A percentile compares a stretch with the other conserved stretches of the same genome.
Evolutionary conservation across 1,140 invertebrate genomes (phyloP).

Genomic region (Drosophila pruinosa): DNA sequence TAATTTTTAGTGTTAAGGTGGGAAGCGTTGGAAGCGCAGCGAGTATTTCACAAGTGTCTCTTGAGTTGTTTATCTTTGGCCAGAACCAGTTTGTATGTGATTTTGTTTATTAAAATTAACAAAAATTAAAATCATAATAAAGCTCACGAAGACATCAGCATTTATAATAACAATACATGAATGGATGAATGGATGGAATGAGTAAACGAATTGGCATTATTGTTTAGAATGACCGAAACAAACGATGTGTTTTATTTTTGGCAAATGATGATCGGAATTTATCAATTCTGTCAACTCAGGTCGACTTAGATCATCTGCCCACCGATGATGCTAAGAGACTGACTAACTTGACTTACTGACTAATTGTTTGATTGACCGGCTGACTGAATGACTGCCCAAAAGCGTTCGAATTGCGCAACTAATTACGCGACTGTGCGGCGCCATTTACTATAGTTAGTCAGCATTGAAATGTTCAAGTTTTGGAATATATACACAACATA

Average conservation of each 20-base stretch:
- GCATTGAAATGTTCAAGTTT: conserved; percentile 33
- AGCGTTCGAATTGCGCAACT: conserved; percentile 56
- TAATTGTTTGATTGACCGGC: background rate
- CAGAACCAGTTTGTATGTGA: conserved; percentile 29
- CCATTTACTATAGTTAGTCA: conserved; percentile 53
- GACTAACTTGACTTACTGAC: background rate
- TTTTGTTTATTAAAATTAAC: conserved; percentile 15
- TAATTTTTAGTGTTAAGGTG: conserved; percentile 11
- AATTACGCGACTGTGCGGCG: conserved; percentile 59
- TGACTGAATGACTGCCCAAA: conserved; percentile 31
- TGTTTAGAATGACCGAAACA: background rate
- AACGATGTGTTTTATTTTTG: conserved; percentile 42
- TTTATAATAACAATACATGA: conserved; percentile 18
- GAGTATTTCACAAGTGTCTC: conserved; percentile 35
- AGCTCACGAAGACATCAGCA: conserved; percentile 18
- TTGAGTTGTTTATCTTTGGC: conserved; percentile 24
- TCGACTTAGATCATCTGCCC: conserved; percentile 60
- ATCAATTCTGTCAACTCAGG: conserved; percentile 19
- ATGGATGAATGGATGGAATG: conserved; percentile 2
- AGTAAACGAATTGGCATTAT: background rate
- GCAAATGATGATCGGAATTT: conserved; percentile 44
- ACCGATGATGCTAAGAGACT: background rate
- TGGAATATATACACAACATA: conserved; percentile 6
- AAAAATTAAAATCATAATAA: conserved; percentile 12
- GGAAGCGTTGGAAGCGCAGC: conserved; percentile 32